Evolutionary conservation across 2,797 vertebrate species (phyloP).

Genomic region (Echiichthys vipera): DNA sequence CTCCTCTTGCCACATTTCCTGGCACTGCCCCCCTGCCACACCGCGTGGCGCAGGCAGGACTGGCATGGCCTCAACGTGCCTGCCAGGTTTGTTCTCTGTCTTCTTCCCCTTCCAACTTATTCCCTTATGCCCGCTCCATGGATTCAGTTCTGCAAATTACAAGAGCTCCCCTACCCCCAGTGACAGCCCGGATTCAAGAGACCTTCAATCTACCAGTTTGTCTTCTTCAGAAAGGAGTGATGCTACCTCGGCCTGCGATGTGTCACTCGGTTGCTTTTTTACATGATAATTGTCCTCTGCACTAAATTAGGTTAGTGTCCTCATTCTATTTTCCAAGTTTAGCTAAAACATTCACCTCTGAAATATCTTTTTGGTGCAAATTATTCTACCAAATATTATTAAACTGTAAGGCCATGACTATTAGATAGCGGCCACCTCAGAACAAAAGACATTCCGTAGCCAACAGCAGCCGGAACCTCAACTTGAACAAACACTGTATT

Average conservation of each 20-base stretch:
- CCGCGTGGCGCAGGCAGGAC: slow-evolving; percentile 86
- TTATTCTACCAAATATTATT: slow-evolving; percentile 51
- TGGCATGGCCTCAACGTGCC: slow-evolving; percentile 87
- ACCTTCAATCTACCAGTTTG: slow-evolving; percentile 80
- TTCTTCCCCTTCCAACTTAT: slow-evolving; percentile 83
- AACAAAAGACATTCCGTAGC: slow-evolving; percentile 61
- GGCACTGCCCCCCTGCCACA: slow-evolving; percentile 86
- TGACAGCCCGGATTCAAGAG: slow-evolving; percentile 80
- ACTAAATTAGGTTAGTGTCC: slow-evolving; percentile 64
- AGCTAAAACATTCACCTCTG: slow-evolving; percentile 52
- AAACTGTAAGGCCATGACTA: slow-evolving; percentile 59
- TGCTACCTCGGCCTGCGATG: slow-evolving; percentile 70
- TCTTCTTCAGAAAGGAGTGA: slow-evolving; percentile 77
- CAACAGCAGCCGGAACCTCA: slow-evolving; percentile 56
- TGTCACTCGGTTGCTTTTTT: slow-evolving; percentile 53
- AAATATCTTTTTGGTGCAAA: slow-evolving; percentile 47
- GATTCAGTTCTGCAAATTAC: slow-evolving; percentile 82
- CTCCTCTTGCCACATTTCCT: slow-evolving; percentile 88
- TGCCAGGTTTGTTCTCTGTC: slow-evolving; percentile 88
- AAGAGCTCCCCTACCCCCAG: slow-evolving; percentile 82
- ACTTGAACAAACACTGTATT: slow-evolving; percentile 77
- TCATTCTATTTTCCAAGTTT: slow-evolving; percentile 61
- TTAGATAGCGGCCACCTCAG: slow-evolving; percentile 55
- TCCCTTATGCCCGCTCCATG: slow-evolving; percentile 83
- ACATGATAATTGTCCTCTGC: slow-evolving; percentile 67